phyloP scores from a whole-genome alignment of 2,888 invertebrate genomes.

The Agrotis ipsilon region DNA sequence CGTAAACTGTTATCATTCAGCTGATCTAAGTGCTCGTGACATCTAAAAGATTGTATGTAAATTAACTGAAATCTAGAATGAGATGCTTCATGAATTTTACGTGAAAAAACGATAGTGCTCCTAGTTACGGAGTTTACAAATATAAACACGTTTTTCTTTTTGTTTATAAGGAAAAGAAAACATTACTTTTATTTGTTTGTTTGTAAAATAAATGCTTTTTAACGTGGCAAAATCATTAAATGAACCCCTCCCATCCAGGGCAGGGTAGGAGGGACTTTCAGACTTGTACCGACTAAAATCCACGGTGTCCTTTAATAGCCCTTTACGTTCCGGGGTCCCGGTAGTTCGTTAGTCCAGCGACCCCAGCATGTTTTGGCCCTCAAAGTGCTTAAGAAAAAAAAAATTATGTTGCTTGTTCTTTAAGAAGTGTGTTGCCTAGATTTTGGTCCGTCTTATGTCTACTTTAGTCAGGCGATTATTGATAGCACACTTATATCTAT shows the following conservation, averaged over 20 bases:
- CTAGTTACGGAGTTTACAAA: neutral
- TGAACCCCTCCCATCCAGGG: no score
- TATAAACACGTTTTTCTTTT: conserved; percentile 7
- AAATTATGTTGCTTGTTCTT: no score
- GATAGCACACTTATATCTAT: neutral
- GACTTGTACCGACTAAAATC: no score
- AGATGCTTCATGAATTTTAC: conserved; percentile 7
- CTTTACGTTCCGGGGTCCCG: no score
- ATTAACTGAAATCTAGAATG: conserved; percentile 1
- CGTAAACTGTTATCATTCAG: conserved; percentile 41
- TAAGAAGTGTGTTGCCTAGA: no score
- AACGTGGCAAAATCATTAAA: no score
- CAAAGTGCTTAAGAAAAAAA: no score
- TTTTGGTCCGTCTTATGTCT: neutral
- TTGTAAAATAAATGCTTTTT: no score
- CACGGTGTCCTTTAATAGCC: no score
- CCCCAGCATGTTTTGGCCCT: no score
- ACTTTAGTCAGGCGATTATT: neutral
- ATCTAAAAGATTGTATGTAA: conserved; percentile 24
- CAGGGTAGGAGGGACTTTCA: no score
- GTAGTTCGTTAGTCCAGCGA: no score
- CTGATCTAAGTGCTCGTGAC: conserved; percentile 25
- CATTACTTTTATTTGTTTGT: neutral
- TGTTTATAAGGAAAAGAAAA: conserved; percentile 1
- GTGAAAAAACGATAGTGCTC: neutral